Base-by-base conservation (phyloP, 2,888 invertebrate genomes). In the Plagodis dolabraria region DNA sequence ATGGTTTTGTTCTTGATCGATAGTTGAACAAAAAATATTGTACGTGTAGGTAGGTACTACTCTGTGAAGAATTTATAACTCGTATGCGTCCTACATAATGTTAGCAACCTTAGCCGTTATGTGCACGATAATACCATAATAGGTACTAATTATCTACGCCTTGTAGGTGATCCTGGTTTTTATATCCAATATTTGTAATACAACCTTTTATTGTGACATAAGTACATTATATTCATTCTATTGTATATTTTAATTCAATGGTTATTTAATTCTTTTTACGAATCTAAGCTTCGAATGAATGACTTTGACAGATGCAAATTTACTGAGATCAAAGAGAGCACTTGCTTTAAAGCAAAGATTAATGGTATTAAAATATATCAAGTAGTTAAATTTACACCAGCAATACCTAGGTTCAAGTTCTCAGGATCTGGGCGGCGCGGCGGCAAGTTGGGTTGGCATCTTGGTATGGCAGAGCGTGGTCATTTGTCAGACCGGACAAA, bases 401-500 rank as follows among this genome's bases (percentile, higher is more conserved):
- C 35, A 35, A 33, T n/a, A 54, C 38, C 12, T 12, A 12, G 12
- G 0, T 43, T 11, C 43, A 43, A 53, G 51, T 53, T 62, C 65
- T 61, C 60, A 47, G 52, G 52, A 34, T 45, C 54, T 22, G n/a
- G 6, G 33, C 22, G 40, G 48, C 53, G 53, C 36, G 36, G 36
- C 2, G 36, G 40, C 40, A 40, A 10, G 40, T 10, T 10, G 8
- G 8, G 40, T 10, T 10, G 10, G 40, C 10, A 10, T 22, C 36
- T 53, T 45, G 12, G 43, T 44, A 36, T 60, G 34, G 53, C 60
- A 62, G 12, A 33, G 47, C 63, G 36, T 54, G 63, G 63, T 71
- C 70, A 76, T 79, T 79, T 77, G 69, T 77, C 70, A 73, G 59
- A 47, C 51, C 50, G 66, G 64, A 79, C 74, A 72, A 77, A 77